Base-by-base conservation (phyloP, 2,797 vertebrate genomes). In the Zenarchopterus dispar region DNA sequence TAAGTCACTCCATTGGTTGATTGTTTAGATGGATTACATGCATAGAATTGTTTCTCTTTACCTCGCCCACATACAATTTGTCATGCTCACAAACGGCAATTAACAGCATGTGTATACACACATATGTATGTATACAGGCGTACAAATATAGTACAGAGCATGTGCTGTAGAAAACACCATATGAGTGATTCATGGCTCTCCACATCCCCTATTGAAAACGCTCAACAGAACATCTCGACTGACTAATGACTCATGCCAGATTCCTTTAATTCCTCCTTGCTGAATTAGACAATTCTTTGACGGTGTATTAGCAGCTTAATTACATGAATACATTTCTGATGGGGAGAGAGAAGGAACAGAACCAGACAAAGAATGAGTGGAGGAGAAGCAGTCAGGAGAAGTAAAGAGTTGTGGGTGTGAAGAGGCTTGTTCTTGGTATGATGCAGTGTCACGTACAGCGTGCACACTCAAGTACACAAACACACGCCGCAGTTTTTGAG, bases 271-370 rank as follows among this genome's bases (percentile, higher is more conserved):
- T 93, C 91, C 89, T 94, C 90, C 90, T 93, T 93, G 92, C 92
- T 89, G 92, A 94, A 94, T 94, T 93, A 93, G 91, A 91, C 92
- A 91, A 93, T 93, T 94, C 91, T 89, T 92, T 92, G 92, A 93
- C 87, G 90, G 88, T 91, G 91, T 92, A 92, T 94, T 94, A 94
- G 92, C 91, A 87, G 92, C 91, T 93, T 94, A 93, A 94, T 94
- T 93, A 93, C 91, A 93, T 91, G 90, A 92, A 92, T 90, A 90
- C 88, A 83, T 91, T 92, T 90, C 87, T 92, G 89, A 91, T 41
- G 61, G 77, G 56, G 72, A 84, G 88, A 78, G 73, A 80, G 77
- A 76, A 75, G 80, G 60, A 85, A 82, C 47, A 54, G 54, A 82
- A 74, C 46, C 74, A 84, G 82, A 89, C 83, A 79, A 82, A 86